Evolutionary conservation across 2,113 vertebrate genomes (phyloP).

Genomic region (Thymallus thymallus): DNA sequence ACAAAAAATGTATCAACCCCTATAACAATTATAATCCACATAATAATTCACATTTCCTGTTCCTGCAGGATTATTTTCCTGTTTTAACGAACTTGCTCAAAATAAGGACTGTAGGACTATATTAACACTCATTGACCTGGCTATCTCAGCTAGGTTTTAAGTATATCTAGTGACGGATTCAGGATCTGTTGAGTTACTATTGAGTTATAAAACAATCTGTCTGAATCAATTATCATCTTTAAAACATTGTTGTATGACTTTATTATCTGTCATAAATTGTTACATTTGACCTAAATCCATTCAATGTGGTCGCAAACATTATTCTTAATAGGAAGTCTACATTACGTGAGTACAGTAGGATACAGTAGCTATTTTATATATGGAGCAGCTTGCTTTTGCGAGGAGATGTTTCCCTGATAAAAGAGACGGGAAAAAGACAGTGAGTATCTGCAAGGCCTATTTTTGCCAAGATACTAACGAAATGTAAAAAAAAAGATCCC

Average conservation of each 20-base stretch:
- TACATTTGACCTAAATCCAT: not conserved
- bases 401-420: not conserved
- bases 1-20: no score
- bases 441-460: no score
- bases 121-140: not conserved
- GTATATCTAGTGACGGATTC: not conserved
- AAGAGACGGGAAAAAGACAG: slow-evolving; percentile 7
- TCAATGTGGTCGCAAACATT: not conserved
- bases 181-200: not conserved
- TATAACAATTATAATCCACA: no score
- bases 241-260: not conserved
- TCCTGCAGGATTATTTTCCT: no score
- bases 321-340: not conserved
- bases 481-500: no score
- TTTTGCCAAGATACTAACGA: no score
- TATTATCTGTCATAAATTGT: not conserved
- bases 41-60: no score
- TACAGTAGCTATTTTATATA: no score
- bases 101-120: not conserved
- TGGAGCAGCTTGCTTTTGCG: no score
- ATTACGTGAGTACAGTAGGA: not conserved
- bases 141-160: not conserved
- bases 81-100: no score
- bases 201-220: no score
- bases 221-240: not conserved